A percentile compares a stretch with the other conserved stretches of the same genome.
These are phyloP conservation scores for Argyresthia goedartella DNA, from an alignment of 2,888 invertebrate genomes.

Conservation along the genomic window DNA sequence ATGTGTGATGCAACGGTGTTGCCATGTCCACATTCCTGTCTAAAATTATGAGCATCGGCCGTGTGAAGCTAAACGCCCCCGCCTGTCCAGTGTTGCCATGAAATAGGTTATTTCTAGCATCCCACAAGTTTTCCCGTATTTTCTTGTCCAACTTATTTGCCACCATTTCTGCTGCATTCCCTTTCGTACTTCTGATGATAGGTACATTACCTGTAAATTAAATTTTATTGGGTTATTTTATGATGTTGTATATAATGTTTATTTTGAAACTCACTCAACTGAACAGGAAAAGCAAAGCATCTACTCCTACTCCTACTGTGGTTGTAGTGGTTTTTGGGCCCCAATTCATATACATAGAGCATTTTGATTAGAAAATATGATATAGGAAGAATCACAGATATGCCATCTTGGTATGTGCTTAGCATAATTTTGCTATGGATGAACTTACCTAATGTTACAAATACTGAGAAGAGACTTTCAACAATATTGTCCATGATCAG, in stretches of 20 bases:
- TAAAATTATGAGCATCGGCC: slow-evolving; percentile 91
- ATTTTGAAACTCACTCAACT: background rate
- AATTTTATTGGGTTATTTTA: background rate
- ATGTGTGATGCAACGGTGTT: slow-evolving; percentile 98
- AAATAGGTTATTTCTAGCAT: slow-evolving; percentile 96
- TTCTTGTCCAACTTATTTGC: slow-evolving; percentile 98
- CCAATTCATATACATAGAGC: too few species aligned
- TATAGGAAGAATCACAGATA: too few species aligned
- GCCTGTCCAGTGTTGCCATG: slow-evolving; percentile 85
- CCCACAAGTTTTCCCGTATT: slow-evolving; percentile 95
- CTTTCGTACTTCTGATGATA: slow-evolving; percentile 92
- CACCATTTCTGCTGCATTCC: slow-evolving; percentile 98
- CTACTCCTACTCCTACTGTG: too few species aligned
- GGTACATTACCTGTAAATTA: slow-evolving; percentile 78
- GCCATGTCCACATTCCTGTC: slow-evolving; percentile 97
- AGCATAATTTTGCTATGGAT: too few species aligned
- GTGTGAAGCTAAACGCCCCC: slow-evolving; percentile 87
- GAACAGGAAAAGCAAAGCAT: too few species aligned
- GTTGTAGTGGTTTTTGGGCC: too few species aligned
- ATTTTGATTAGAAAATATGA: too few species aligned
- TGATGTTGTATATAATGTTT: background rate
- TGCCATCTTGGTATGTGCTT: too few species aligned
- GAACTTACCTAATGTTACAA: slow-evolving; percentile 90
- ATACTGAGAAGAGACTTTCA: slow-evolving; percentile 96
- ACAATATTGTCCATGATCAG: slow-evolving; percentile 93